Evolutionary conservation across 2,888 invertebrate genomes (phyloP).

Genomic region (Xylota sylvarum): DNA sequence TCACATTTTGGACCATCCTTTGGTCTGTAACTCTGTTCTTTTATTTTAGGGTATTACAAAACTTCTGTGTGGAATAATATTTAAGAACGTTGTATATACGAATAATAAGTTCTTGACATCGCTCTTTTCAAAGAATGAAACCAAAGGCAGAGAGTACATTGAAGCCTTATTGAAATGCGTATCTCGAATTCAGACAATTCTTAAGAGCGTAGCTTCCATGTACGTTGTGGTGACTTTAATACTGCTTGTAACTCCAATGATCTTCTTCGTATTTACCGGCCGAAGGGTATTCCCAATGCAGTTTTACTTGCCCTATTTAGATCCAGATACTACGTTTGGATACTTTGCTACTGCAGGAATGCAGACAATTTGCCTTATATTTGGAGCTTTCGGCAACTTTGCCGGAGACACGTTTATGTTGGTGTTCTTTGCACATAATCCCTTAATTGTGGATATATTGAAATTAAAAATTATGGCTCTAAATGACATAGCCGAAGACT

Average conservation of each 20-base stretch:
- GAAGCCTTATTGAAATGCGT: conserved; percentile 12
- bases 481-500: conserved; percentile 56
- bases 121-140: conserved; percentile 44
- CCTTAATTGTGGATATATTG: conserved; percentile 78
- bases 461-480: conserved; percentile 75
- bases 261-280: conserved; percentile 39
- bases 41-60: conserved; percentile 59
- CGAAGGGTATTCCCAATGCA: conserved; percentile 76
- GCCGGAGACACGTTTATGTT: conserved; percentile 78
- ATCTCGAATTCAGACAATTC: not conserved
- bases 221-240: conserved; percentile 19
- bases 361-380: conserved; percentile 68
- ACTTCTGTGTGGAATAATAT: conserved; percentile 12
- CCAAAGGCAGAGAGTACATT: conserved; percentile 2
- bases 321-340: conserved; percentile 74
- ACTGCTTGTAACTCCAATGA: conserved; percentile 47
- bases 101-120: not conserved
- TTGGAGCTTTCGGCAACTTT: conserved; percentile 78
- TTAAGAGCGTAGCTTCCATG: not conserved
- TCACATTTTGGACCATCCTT: too few relatives aligned
- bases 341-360: conserved; percentile 66
- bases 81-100: not conserved
- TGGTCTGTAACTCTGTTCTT: not conserved
- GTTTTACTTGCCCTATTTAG: conserved; percentile 78
- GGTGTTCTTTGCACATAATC: conserved; percentile 73